phyloP scores from a whole-genome alignment of 2,113 vertebrate species.

The Pachycephala philippinensis region DNA sequence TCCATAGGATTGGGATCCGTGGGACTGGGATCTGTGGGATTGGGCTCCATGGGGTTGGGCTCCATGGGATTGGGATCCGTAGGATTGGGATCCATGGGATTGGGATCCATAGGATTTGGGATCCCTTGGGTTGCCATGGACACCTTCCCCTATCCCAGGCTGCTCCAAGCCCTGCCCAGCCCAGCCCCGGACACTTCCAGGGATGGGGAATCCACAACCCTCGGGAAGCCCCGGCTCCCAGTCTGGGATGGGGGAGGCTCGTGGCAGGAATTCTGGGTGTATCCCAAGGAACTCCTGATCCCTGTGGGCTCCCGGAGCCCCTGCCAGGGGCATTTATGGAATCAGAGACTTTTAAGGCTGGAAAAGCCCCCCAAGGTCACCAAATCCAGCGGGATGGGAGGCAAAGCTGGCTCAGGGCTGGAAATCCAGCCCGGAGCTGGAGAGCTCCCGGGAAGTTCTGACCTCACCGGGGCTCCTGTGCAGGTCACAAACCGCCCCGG shows the following conservation, averaged over 20 bases:
- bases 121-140: not conserved
- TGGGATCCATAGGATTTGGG: not conserved
- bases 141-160: not conserved
- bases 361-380: not conserved
- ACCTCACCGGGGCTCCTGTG: not conserved
- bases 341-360: not conserved
- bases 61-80: not conserved
- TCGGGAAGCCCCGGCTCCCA: not conserved
- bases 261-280: accelerated
- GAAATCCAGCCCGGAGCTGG: not conserved
- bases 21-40: not conserved
- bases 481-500: not conserved
- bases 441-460: not conserved
- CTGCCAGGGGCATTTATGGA: not conserved
- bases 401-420: not conserved
- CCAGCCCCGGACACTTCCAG: not conserved
- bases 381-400: not conserved
- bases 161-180: not conserved
- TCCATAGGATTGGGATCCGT: not conserved
- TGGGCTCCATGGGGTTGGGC: not conserved
- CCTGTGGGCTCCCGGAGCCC: not conserved
- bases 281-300: not conserved
- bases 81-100: not conserved
- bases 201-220: not conserved
- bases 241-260: not conserved